A percentile compares a stretch with the other conserved stretches of the same genome.
Evolutionary conservation across 2,113 vertebrate species (phyloP).

Genomic region (Chionomys nivalis): DNA sequence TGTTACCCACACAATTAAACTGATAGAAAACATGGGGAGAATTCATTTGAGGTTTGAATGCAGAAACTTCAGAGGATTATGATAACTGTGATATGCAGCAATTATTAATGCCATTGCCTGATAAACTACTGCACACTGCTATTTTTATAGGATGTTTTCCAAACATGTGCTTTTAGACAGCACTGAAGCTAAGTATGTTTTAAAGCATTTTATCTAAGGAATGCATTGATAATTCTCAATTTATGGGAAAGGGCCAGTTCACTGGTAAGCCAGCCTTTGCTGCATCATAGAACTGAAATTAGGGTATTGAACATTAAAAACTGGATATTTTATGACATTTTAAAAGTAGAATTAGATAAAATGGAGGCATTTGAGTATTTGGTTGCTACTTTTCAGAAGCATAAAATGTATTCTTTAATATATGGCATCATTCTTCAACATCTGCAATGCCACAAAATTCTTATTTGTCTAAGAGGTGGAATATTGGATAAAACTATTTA

Average conservation of each 20-base stretch:
- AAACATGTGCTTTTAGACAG: not conserved
- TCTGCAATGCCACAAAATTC: not conserved
- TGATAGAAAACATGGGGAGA: not conserved
- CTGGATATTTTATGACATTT: not conserved
- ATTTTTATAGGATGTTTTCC: not conserved
- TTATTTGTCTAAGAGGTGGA: not conserved
- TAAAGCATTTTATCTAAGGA: not conserved
- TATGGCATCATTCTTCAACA: not conserved
- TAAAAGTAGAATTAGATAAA: not conserved
- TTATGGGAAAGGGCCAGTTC: not conserved
- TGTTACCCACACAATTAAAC: constrained; percentile 8
- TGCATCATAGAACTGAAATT: not conserved
- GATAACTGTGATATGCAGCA: not conserved
- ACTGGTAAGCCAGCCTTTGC: not conserved
- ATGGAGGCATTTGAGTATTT: not conserved
- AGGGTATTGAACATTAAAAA: not conserved
- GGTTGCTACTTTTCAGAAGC: not conserved
- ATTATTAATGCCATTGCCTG: not conserved
- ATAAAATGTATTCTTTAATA: not conserved
- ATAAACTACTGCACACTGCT: not conserved
- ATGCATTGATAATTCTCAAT: not conserved
- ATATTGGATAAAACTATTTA: not conserved
- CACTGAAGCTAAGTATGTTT: not conserved
- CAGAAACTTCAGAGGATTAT: not conserved
- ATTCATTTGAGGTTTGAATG: constrained; percentile 30